Evolutionary conservation across 1,140 invertebrate genomes (phyloP), one percentile per base, ranked within the genome.

Genomic region (Drosophila repleta): DNA sequence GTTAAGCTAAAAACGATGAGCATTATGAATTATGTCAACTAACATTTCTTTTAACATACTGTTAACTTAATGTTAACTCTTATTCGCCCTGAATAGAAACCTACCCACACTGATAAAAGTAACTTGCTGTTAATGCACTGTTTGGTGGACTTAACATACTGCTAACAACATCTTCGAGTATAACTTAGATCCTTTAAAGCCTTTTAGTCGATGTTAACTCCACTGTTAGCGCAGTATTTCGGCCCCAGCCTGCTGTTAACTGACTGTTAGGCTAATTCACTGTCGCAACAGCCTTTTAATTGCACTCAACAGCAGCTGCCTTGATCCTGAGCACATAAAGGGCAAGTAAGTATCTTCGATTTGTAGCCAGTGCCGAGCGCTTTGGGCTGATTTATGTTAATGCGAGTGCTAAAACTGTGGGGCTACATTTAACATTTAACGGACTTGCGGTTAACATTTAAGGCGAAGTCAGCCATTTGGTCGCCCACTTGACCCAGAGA

Each of bases 401-500:
- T 55, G 35, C 35, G 32, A 39, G 21, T 57, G 24, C 43, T 60
- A 35, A 32, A 18, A n/a, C 20, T 29, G 48, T 21, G 45, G 39
- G 43, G 32, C 17, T n/a, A n/a, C 41, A 4, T 51, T 26, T 5
- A 15, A 15, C 48, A 26, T n/a, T 46, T 58, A 32, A 58, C 26
- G 56, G 4, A 45, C 39, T 46, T 43, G 48, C 15, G 39, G 39
- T 6, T 43, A 7, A 2, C 45, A 48, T 37, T 39, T 39, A 11
- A 21, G 11, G 5, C 46, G 26, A 49, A 49, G 46, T 51, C 52
- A 15, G 20, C 55, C 32, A 46, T 60, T 48, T 35, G 32, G 41
- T 13, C 24, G 26, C 29, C 17, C 41, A 37, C 51, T 63, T 43
- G 35, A 63, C 62, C 26, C 43, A 39, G 37, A 39, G 37, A 35